Evolutionary conservation across 2,888 invertebrate genomes (phyloP), one percentile per base, ranked within the genome.

Genomic region (Scrobipalpa atriplicella): DNA sequence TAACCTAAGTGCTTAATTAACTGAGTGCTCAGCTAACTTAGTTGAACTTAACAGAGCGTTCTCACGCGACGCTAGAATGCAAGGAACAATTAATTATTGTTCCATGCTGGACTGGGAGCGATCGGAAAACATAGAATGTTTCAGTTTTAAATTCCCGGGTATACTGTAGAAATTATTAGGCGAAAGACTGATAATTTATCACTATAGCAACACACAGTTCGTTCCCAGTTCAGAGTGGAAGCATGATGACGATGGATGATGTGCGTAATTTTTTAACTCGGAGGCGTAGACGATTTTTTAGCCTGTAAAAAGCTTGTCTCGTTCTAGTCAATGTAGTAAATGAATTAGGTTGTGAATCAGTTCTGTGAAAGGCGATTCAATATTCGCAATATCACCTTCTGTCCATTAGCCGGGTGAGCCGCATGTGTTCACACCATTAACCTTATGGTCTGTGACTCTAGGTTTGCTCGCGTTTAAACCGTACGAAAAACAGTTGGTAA

Each of bases 351-450:
- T 21, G 21, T 56, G 54, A 21, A 56, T 56, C 54, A 56, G 54
- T 29, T n/a, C n/a, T n/a, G n/a, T n/a, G n/a, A n/a, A n/a, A 47
- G 19, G 36, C 38, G n/a, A 64, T 64, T 64, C 38, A 64, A 18
- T 54, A 39, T 54, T 64, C 38, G 64, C 64, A 52, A 38, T 54
- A 47, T 64, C 64, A 64, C 54, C 38, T 0, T 10, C 1, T 13
- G 54, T 13, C 54, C 54, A 56, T 56, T 56, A 56, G 29, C 21
- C n/a, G n/a, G n/a, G 6, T 56, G 16, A 16, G 21, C 54, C 3
- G 11, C 54, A 21, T 56, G 54, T 56, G 29, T 21, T 19, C 29
- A 13, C 2, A 29, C 29, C 54, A 56, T 56, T 56, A 56, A 56
- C 54, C 54, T 21, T 13, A 56, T 21, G 13, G 13, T 8, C 18